phyloP scores from a whole-genome alignment of 2,888 invertebrate genomes.

The Fragum fragum region DNA sequence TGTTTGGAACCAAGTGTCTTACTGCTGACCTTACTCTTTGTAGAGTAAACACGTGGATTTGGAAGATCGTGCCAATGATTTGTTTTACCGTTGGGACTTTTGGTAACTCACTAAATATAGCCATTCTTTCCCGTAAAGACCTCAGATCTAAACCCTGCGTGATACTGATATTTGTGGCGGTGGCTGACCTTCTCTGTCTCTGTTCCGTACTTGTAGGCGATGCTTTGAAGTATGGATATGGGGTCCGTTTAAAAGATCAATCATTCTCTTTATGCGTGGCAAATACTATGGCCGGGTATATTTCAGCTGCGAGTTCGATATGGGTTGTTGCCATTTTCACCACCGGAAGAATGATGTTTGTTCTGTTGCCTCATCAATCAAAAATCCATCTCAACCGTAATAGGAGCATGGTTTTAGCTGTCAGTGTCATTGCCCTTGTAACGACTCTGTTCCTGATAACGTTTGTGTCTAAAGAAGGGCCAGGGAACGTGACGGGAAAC shows the following conservation, averaged over 20 bases:
- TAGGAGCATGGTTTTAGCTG: neutral
- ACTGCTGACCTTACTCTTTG: neutral
- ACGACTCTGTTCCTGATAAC: neutral
- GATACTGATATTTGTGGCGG: neutral
- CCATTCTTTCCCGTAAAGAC: neutral
- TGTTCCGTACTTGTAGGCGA: neutral
- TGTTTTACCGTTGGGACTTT: neutral
- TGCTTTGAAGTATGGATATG: neutral
- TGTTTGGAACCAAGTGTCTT: neutral
- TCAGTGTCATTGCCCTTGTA: neutral
- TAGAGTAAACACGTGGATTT: neutral
- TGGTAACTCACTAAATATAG: neutral
- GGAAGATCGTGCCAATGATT: neutral
- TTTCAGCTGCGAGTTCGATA: neutral
- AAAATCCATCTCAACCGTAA: neutral
- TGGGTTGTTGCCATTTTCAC: neutral
- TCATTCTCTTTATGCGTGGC: neutral
- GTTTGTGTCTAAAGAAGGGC: neutral
- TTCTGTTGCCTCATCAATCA: neutral
- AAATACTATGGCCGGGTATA: neutral
- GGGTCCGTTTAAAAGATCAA: neutral
- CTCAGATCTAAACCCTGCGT: neutral
- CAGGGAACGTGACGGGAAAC: neutral
- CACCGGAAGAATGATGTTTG: neutral
- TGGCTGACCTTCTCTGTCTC: neutral